A percentile compares a stretch with the other conserved stretches of the same genome.
These are phyloP conservation scores for Brachionus koreanus DNA, from an alignment of 1,140 invertebrate species.

Conservation along the genomic window DNA sequence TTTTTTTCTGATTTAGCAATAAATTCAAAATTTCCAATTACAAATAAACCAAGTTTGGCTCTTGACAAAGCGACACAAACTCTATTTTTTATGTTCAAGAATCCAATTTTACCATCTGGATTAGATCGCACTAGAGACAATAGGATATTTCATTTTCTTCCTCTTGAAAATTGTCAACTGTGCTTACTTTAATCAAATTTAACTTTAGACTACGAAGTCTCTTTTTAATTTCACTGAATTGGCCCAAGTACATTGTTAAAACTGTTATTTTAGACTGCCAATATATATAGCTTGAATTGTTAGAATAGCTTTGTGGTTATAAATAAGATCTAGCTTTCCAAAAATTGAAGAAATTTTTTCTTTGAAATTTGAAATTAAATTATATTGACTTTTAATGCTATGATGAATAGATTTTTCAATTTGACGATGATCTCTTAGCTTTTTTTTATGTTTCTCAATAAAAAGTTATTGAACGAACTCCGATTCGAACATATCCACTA, in stretches of 20 bases:
- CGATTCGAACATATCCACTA: conserved; percentile 5
- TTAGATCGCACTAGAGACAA: conserved; percentile 74
- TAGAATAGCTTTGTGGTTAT: not conserved
- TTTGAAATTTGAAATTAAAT: not conserved
- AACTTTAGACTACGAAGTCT: not conserved
- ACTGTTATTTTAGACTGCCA: conserved; percentile 55
- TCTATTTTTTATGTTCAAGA: conserved; percentile 70
- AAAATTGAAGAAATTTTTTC: not conserved
- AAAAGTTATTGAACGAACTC: not conserved
- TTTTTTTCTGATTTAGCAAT: conserved; percentile 54
- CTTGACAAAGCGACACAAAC: conserved; percentile 78
- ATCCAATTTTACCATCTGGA: conserved; percentile 69
- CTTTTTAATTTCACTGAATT: conserved; percentile 47
- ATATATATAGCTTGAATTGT: conserved; percentile 46
- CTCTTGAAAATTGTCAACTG: conserved; percentile 66
- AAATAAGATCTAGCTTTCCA: not conserved
- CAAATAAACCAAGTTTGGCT: conserved; percentile 69
- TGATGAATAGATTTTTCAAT: not conserved
- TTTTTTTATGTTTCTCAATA: not conserved
- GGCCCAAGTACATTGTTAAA: conserved; percentile 57
- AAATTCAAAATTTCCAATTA: conserved; percentile 68
- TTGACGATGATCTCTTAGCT: not conserved
- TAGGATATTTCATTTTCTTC: conserved; percentile 76
- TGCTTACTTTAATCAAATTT: conserved; percentile 15
- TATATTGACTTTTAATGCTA: not conserved